phyloP scores from a whole-genome alignment of 2,797 vertebrate genomes.

The Merluccius polli region DNA sequence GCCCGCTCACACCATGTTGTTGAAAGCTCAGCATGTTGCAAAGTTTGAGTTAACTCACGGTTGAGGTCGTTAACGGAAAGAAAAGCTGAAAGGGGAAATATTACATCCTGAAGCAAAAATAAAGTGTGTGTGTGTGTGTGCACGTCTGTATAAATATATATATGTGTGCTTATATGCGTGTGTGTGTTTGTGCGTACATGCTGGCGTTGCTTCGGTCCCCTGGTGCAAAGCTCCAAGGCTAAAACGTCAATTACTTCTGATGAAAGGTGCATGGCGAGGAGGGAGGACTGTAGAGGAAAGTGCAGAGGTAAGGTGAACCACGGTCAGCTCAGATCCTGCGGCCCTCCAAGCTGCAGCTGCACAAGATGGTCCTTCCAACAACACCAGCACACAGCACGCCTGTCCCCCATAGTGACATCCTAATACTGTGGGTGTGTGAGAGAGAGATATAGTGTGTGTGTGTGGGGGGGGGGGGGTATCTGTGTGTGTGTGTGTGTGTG shows the following conservation, averaged over 20 bases:
- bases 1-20: neutral
- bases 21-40: conserved; percentile 50
- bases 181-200: conserved; percentile 16
- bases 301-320: conserved; percentile 52
- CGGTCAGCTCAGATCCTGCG: conserved; percentile 34
- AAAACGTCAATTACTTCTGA: conserved; percentile 55
- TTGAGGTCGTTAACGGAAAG: conserved; percentile 26
- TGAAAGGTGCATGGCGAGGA: conserved; percentile 35
- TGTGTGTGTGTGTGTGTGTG: conserved; percentile 9
- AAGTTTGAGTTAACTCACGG: conserved; percentile 23
- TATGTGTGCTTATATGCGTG: neutral
- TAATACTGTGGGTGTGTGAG: conserved; percentile 15
- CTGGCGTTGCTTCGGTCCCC: conserved; percentile 17
- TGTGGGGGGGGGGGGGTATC: neutral
- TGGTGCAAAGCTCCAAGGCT: conserved; percentile 42
- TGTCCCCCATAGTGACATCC: conserved; percentile 1
- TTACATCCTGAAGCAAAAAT: conserved; percentile 32
- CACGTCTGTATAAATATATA: neutral
- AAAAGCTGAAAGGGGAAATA: conserved; percentile 39
- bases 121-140: conserved; percentile 21
- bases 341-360: conserved; percentile 35
- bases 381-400: conserved; percentile 39
- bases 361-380: conserved; percentile 45
- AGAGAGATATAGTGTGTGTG: neutral
- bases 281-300: conserved; percentile 34